Conservation (phyloP, 2,888 invertebrate genomes). For the Galerucella calmariensis region DNA sequence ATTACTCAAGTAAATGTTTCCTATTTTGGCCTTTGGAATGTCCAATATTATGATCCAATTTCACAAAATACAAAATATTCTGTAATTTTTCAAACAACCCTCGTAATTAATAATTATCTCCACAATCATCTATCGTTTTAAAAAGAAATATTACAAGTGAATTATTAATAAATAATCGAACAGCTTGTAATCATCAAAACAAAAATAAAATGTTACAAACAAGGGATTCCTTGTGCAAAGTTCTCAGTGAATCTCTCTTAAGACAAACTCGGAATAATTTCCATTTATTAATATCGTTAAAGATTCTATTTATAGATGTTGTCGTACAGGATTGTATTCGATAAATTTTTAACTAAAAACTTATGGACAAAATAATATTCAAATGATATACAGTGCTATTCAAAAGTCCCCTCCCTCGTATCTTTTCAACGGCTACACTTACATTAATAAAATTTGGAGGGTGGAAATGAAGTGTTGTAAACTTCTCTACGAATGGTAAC, state of each 20-base stretch:
- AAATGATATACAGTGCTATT: no score
- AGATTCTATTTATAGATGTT: conserved; percentile 10
- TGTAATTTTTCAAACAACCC: no score
- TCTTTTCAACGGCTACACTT: no score
- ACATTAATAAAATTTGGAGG: no score
- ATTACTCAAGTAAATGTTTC: no score
- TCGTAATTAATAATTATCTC: not conserved
- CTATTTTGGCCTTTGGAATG: no score
- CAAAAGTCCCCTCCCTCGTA: no score
- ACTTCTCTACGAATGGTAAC: no score
- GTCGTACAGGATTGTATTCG: not conserved
- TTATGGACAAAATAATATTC: no score
- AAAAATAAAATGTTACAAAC: conserved; percentile 4
- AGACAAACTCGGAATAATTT: not conserved
- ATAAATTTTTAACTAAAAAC: not conserved
- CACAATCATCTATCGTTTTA: not conserved
- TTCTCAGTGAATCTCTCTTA: not conserved
- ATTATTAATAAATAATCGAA: not conserved
- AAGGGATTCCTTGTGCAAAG: not conserved
- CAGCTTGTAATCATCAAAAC: not conserved
- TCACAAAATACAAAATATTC: no score
- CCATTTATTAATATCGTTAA: conserved; percentile 12
- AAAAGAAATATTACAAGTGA: conserved; percentile 5
- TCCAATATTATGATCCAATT: no score
- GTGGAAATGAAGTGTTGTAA: no score